Evolutionary conservation across 2,113 vertebrate genomes (phyloP).

Genomic region (Campylomormyrus tamandua): DNA sequence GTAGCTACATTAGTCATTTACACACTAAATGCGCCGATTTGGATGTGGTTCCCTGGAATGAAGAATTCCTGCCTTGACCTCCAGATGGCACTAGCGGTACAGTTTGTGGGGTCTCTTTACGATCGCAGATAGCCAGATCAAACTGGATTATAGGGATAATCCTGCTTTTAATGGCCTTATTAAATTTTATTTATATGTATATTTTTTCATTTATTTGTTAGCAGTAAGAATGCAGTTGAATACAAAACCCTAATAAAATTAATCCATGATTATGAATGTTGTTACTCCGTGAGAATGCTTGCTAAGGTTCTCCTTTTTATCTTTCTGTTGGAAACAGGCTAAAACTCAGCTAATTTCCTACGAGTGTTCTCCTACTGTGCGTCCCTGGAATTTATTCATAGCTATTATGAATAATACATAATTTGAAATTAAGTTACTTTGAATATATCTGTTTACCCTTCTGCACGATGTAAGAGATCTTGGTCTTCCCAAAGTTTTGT

Average conservation of each 20-base stretch:
- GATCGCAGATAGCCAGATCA: conserved; percentile 34
- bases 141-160: conserved; percentile 49
- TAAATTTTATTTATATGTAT: conserved; percentile 44
- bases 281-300: neutral
- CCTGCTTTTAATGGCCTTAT: conserved; percentile 42
- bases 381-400: neutral
- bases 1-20: neutral
- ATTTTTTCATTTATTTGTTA: conserved; percentile 32
- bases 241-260: neutral
- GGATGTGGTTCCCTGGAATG: neutral
- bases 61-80: conserved; percentile 32
- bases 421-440: neutral
- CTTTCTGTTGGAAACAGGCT: neutral
- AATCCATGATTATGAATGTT: neutral
- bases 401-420: neutral
- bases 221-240: conserved; percentile 20
- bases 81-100: conserved; percentile 48
- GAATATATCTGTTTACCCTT: neutral
- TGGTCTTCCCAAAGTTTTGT: neutral
- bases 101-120: conserved; percentile 14
- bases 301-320: neutral
- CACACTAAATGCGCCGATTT: neutral
- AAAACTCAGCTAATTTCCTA: conserved; percentile 8
- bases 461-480: neutral
- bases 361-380: neutral